Conservation (phyloP, 1,140 invertebrate species). For the Heliconius nattereri region DNA sequence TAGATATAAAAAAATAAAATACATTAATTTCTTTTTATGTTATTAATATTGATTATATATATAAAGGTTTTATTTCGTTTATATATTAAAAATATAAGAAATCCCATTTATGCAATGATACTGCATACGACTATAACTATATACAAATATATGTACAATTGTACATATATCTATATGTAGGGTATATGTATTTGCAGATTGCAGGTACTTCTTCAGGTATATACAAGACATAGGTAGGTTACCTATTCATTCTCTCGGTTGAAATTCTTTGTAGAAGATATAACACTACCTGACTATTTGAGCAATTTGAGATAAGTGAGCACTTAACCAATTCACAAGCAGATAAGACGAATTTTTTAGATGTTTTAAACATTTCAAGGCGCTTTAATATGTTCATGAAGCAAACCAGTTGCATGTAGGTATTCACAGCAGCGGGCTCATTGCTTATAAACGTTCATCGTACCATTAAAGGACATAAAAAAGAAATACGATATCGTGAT, state of each 20-base stretch:
- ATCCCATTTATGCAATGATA: too few species aligned
- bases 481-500: not conserved
- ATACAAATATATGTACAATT: too few species aligned
- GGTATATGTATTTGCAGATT: too few species aligned
- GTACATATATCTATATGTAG: too few species aligned
- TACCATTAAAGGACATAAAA: slow-evolving; percentile 13
- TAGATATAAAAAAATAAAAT: not conserved
- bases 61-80: too few species aligned
- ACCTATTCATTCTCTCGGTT: not conserved
- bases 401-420: slow-evolving; percentile 22
- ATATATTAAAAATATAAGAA: too few species aligned
- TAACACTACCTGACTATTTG: not conserved
- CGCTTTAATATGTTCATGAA: slow-evolving; percentile 23
- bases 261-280: not conserved
- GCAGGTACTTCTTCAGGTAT: too few species aligned
- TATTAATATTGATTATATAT: not conserved
- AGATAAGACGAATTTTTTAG: slow-evolving; percentile 34
- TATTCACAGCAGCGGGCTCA: not conserved
- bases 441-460: not conserved
- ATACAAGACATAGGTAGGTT: too few species aligned
- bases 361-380: slow-evolving; percentile 11
- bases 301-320: slow-evolving; percentile 37
- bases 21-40: not conserved
- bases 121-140: too few species aligned
- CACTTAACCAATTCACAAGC: slow-evolving; percentile 50